phyloP scores from a whole-genome alignment of 2,113 vertebrate species.

The Globicephala melas region DNA sequence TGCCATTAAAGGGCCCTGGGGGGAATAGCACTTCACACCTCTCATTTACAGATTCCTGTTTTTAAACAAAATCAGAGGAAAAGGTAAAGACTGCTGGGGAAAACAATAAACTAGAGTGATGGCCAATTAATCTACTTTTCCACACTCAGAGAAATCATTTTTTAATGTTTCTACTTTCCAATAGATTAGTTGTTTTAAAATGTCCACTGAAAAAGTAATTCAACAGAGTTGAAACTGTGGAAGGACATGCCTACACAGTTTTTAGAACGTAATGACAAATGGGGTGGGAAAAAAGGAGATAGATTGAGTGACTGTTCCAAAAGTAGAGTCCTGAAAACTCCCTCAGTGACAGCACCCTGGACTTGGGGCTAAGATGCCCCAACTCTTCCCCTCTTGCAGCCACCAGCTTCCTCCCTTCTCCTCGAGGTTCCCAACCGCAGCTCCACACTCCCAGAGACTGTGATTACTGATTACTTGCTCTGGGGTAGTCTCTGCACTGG shows the following conservation, averaged over 20 bases:
- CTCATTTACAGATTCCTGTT: neutral
- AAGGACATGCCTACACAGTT: neutral
- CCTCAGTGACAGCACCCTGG: neutral
- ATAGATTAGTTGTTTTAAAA: neutral
- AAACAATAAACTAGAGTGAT: neutral
- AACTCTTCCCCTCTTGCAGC: neutral
- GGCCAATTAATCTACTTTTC: neutral
- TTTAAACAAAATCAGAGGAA: neutral
- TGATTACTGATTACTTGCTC: neutral
- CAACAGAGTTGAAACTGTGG: neutral
- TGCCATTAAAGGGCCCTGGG: neutral
- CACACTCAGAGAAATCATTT: neutral
- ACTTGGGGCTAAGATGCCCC: neutral
- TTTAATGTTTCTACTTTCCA: conserved; percentile 3
- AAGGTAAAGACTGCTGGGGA: neutral
- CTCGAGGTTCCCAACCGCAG: neutral
- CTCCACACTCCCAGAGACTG: fast-evolving
- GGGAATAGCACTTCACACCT: neutral
- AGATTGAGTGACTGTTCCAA: neutral
- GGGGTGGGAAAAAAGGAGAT: neutral
- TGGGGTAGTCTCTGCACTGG: neutral
- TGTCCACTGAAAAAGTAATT: neutral
- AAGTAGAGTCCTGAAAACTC: neutral
- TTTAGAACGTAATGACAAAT: neutral
- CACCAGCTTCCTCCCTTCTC: neutral